Conservation (phyloP, 2,888 invertebrate species). For the Mechanitis mazaeus region DNA sequence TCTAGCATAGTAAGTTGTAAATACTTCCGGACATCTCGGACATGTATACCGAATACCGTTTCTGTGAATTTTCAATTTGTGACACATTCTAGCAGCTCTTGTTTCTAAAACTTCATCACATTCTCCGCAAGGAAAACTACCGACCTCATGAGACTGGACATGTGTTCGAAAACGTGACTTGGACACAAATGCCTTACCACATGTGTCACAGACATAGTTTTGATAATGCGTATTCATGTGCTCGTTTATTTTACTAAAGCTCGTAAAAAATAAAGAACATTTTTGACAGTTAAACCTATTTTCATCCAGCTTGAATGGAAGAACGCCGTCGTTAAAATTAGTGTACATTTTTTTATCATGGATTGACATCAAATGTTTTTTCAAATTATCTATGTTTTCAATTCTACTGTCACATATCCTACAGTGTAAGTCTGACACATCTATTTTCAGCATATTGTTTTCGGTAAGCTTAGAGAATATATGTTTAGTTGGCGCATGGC, state of each 20-base stretch:
- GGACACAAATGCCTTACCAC: conserved; percentile 64
- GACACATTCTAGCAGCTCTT: conserved; percentile 52
- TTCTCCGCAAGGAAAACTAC: conserved; percentile 57
- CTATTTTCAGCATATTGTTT: conserved; percentile 70
- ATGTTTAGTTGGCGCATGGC: conserved; percentile 47
- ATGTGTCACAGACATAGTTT: conserved; percentile 63
- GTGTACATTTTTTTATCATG: conserved; percentile 47
- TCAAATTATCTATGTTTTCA: conserved; percentile 46
- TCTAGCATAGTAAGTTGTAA: conserved; percentile 57
- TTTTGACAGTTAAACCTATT: conserved; percentile 54
- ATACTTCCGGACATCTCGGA: conserved; percentile 58
- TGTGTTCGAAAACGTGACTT: conserved; percentile 62
- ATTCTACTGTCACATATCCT: conserved; percentile 47
- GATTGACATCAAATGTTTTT: conserved; percentile 46
- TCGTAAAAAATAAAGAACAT: conserved; percentile 46
- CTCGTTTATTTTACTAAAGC: conserved; percentile 58
- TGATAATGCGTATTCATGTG: conserved; percentile 67
- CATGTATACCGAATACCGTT: conserved; percentile 60
- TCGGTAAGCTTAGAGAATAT: conserved; percentile 62
- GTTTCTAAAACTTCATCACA: conserved; percentile 55
- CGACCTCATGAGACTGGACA: conserved; percentile 57
- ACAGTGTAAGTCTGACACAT: conserved; percentile 53
- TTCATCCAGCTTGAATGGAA: conserved; percentile 59
- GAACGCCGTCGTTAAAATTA: conserved; percentile 58
- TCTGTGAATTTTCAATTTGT: conserved; percentile 52